Conservation (phyloP, 1,140 invertebrate genomes). For the Prorops nasuta region DNA sequence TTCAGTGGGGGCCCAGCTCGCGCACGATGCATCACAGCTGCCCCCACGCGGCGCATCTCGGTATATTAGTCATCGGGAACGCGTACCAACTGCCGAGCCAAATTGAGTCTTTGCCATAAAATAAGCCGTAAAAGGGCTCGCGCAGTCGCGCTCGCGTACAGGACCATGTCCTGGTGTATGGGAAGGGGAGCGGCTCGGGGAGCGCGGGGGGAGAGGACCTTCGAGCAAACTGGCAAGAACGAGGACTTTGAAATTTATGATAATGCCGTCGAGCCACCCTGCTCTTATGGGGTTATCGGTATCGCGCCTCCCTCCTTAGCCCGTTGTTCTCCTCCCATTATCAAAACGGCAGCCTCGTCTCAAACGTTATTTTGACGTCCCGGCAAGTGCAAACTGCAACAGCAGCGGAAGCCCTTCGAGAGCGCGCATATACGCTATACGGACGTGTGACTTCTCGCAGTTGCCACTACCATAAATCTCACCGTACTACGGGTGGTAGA, state of each 20-base stretch:
- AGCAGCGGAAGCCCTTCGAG: too few relatives aligned
- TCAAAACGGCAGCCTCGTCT: conserved; percentile 17
- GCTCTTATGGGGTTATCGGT: conserved; percentile 50
- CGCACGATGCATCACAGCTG: conserved; percentile 37
- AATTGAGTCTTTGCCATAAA: conserved; percentile 57
- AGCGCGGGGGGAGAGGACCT: background rate
- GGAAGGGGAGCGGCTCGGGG: background rate
- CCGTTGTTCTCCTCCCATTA: conserved; percentile 25
- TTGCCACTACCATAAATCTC: too few relatives aligned
- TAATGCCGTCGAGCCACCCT: conserved; percentile 40
- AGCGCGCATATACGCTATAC: too few relatives aligned
- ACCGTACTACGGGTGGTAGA: too few relatives aligned
- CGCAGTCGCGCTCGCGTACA: too few relatives aligned
- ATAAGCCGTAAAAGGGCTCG: conserved; percentile 53
- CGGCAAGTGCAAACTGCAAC: too few relatives aligned
- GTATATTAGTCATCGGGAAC: conserved; percentile 41
- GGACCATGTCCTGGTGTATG: too few relatives aligned
- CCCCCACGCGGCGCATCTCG: conserved; percentile 33
- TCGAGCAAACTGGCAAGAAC: conserved; percentile 8
- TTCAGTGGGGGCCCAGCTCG: background rate
- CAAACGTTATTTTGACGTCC: background rate
- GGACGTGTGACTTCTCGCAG: too few relatives aligned
- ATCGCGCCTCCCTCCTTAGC: conserved; percentile 14
- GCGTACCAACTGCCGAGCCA: conserved; percentile 37
- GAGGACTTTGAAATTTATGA: conserved; percentile 55